Evolutionary conservation across 2,797 vertebrate genomes (phyloP), one percentile per base, ranked within the genome.

Genomic region (Sebastes reedi): DNA sequence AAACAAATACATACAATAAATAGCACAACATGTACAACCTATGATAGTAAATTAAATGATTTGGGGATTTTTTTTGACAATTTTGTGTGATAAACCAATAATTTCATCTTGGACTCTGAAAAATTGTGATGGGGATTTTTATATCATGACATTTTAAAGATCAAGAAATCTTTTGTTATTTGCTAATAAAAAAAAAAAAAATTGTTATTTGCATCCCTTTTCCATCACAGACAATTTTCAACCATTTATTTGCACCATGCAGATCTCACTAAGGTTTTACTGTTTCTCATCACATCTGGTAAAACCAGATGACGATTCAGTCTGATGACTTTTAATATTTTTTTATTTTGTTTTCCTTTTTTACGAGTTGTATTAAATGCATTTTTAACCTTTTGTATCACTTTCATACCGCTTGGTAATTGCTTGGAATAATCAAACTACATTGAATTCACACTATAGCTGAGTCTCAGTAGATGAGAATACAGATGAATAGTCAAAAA

Each of bases 341-440:
- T 46, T 46, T 46, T 46, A 18, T 18, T 46, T 46, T 46, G 42
- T 46, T 20, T 12, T 29, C 18, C 2, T 52, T 67, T 39, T 36
- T 32, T 30, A 27, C 58, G 18, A 62, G 56, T 20, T 30, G 6
- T 4, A 61, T 60, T 39, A 20, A 70, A 66, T 55, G 32, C 3
- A 4, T 62, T 25, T 72, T 27, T 39, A 60, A n/a, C 7, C 0
- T 12, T 65, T 64, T 74, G 71, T 72, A 6, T 61, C 13, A 7
- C 30, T 16, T 29, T 66, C 50, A 8, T 62, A n/a, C 52, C 29
- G 27, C 42, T 52, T 9, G 32, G 12, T 56, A 75, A 72, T 60
- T 67, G 60, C 66, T 13, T 56, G 24, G 24, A 85, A 73, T 73
- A 77, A 83, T 81, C 73, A 83, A 61, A 52, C 20, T 64, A 6